Conservation (phyloP, 2,888 invertebrate genomes). For the Resseliella maxima region DNA sequence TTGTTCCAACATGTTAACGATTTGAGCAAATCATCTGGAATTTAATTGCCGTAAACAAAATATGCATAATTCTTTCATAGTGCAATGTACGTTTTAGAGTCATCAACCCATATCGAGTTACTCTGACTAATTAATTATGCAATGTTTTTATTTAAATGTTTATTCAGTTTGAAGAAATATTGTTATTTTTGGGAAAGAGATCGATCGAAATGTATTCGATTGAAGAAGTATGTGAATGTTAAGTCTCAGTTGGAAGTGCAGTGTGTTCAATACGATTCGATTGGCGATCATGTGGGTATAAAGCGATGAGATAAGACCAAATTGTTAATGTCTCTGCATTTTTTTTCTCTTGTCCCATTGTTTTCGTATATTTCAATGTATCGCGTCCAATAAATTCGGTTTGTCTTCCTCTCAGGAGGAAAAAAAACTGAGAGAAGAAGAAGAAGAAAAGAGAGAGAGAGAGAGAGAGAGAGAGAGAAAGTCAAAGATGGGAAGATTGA, state of each 20-base stretch:
- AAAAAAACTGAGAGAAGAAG: no score
- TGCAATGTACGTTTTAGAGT: background rate
- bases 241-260: slow-evolving; percentile 16
- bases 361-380: background rate
- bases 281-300: slow-evolving; percentile 49
- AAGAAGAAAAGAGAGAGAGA: background rate
- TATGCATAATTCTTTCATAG: background rate
- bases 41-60: background rate
- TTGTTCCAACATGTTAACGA: no score
- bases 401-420: background rate
- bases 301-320: slow-evolving; percentile 12
- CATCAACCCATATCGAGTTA: background rate
- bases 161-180: background rate
- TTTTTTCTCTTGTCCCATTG: slow-evolving; percentile 2
- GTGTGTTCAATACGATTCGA: slow-evolving; percentile 8
- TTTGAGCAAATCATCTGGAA: background rate
- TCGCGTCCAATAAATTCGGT: slow-evolving; percentile 15
- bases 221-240: background rate
- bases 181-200: background rate
- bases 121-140: slow-evolving; percentile 30
- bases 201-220: background rate
- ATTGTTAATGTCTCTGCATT: slow-evolving; percentile 30
- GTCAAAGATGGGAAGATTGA: background rate
- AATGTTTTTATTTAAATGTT: slow-evolving; percentile 11
- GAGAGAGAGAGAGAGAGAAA: background rate